Percentiles rank a stretch among this genome's conserved stretches.
Evolutionary conservation across 2,888 invertebrate genomes (phyloP).

Genomic region (Yponomeuta cagnagella): DNA sequence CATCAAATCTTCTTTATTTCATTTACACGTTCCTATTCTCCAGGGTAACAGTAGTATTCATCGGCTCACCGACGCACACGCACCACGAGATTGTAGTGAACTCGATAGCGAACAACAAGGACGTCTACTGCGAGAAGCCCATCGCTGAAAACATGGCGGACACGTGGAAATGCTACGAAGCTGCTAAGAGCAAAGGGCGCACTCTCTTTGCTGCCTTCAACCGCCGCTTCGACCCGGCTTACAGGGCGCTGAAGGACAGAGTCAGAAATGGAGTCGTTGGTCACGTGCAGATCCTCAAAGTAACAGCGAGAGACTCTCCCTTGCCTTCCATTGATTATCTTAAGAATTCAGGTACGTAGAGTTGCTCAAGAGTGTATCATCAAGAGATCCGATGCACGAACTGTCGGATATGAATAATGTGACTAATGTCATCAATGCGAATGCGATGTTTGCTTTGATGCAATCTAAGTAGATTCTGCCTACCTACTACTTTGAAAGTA

Average conservation of each 20-base stretch:
- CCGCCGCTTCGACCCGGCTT: slow-evolving; percentile 80
- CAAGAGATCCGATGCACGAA: too few species aligned
- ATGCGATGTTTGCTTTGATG: too few species aligned
- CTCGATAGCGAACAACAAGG: slow-evolving; percentile 73
- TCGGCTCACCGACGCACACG: slow-evolving; percentile 76
- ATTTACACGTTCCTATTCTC: neutral
- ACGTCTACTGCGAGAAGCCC: slow-evolving; percentile 83
- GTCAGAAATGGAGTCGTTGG: slow-evolving; percentile 77
- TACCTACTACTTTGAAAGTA: too few species aligned
- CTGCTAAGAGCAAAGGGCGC: slow-evolving; percentile 70
- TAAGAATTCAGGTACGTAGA: slow-evolving; percentile 66
- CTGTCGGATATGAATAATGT: too few species aligned
- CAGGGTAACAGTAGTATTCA: slow-evolving; percentile 70
- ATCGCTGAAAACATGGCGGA: slow-evolving; percentile 73
- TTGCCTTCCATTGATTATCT: slow-evolving; percentile 78
- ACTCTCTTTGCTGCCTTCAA: slow-evolving; percentile 80
- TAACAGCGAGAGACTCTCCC: slow-evolving; percentile 79
- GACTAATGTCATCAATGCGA: too few species aligned
- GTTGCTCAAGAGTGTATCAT: neutral
- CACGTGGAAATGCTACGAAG: slow-evolving; percentile 74
- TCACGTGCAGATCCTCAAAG: slow-evolving; percentile 78
- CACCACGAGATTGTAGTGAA: slow-evolving; percentile 74
- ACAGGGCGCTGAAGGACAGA: slow-evolving; percentile 60
- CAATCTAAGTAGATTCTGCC: too few species aligned
- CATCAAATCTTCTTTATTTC: too few species aligned